These are phyloP conservation scores for Tragelaphus buxtoni DNA, from an alignment of 2,113 vertebrate genomes.

Conservation along the genomic window DNA sequence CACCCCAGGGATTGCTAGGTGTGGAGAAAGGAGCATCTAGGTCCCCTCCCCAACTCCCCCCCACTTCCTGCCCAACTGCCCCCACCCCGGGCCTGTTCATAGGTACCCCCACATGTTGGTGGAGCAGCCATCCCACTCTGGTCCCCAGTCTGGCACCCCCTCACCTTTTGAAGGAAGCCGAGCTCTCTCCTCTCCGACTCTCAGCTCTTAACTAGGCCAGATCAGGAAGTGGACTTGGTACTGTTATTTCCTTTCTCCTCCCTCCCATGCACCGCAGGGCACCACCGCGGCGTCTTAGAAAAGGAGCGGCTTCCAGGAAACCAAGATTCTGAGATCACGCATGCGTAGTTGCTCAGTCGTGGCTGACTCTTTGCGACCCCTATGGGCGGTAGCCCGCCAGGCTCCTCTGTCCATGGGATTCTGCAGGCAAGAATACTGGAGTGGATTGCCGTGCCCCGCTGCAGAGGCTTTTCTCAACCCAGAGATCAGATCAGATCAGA, in stretches of 20 bases:
- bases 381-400: background rate
- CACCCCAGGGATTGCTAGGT: background rate
- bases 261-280: accelerated
- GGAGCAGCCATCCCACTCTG: background rate
- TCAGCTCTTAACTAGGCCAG: background rate
- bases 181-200: background rate
- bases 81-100: background rate
- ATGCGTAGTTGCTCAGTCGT: background rate
- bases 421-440: background rate
- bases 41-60: background rate
- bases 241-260: background rate
- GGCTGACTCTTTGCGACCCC: background rate
- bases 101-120: background rate
- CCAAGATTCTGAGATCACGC: background rate
- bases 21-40: background rate
- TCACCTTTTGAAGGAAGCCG: background rate
- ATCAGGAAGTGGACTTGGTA: background rate
- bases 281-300: no score
- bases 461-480: background rate
- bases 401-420: background rate
- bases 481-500: no score
- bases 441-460: background rate
- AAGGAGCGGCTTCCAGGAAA: background rate
- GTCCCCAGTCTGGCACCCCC: background rate
- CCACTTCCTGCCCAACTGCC: background rate